These are phyloP conservation scores for Actinemys pallida DNA, from an alignment of 2,113 vertebrate genomes.

Conservation along the genomic window DNA sequence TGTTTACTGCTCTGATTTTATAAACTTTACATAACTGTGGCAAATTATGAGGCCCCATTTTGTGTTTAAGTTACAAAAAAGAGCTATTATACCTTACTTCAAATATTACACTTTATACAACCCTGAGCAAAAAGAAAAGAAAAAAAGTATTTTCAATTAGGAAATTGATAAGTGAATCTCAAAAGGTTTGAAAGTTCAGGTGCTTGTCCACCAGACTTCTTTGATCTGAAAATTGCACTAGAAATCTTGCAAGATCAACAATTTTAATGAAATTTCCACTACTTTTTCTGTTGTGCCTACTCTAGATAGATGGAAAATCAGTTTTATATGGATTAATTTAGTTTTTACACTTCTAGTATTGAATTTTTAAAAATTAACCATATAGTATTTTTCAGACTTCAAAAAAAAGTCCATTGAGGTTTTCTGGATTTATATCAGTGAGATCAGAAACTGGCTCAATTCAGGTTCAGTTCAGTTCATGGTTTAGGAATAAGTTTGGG, in stretches of 20 bases:
- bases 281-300: neutral
- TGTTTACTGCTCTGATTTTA: neutral
- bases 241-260: neutral
- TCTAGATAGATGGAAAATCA: neutral
- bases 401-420: neutral
- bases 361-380: neutral
- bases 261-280: neutral
- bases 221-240: neutral
- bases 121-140: no score
- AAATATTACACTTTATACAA: neutral
- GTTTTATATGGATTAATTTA: neutral
- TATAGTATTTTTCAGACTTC: neutral
- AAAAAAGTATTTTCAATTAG: neutral
- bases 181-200: neutral
- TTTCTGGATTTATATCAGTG: neutral
- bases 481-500: neutral
- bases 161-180: neutral
- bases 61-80: neutral
- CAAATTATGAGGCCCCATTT: neutral
- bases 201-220: neutral
- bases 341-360: neutral
- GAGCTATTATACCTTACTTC: neutral
- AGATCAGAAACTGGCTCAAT: neutral
- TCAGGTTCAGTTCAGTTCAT: neutral
- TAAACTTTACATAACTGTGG: neutral